phyloP scores from a whole-genome alignment of 2,888 invertebrate species.

The Bruchidius siliquastri region DNA sequence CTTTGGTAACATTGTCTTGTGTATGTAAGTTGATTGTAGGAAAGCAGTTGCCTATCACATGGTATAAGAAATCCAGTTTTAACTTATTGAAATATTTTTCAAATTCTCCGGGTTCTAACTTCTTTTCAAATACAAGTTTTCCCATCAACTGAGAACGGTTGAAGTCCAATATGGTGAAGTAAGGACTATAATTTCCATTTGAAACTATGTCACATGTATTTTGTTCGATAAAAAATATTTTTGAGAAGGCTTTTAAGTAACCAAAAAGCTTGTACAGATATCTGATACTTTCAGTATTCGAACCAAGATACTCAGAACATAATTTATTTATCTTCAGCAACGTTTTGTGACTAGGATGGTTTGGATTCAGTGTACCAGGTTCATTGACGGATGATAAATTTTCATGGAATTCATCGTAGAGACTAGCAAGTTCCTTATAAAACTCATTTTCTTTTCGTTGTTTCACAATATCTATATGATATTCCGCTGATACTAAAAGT shows the following conservation, averaged over 20 bases:
- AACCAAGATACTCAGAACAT: constrained; percentile 33
- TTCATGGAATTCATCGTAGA: constrained; percentile 49
- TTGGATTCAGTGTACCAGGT: constrained; percentile 47
- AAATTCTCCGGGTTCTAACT: constrained; percentile 62
- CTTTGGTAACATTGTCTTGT: constrained; percentile 48
- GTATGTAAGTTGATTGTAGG: constrained; percentile 57
- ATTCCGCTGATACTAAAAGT: constrained; percentile 33
- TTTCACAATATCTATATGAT: constrained; percentile 28
- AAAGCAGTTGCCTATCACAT: constrained; percentile 67
- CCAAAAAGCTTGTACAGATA: constrained; percentile 56
- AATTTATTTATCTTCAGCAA: constrained; percentile 53
- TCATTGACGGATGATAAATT: constrained; percentile 26
- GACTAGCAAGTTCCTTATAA: constrained; percentile 42
- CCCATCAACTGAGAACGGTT: constrained; percentile 60
- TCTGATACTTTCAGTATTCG: constrained; percentile 18
- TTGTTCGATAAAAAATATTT: constrained; percentile 43
- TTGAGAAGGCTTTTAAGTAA: constrained; percentile 56
- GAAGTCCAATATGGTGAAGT: constrained; percentile 53
- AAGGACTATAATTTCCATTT: constrained; percentile 41
- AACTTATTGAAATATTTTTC: constrained; percentile 65
- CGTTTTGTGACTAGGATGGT: constrained; percentile 52
- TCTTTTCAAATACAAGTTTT: constrained; percentile 62
- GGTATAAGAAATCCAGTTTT: constrained; percentile 70
- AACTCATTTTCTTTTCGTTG: constrained; percentile 30
- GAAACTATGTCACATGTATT: constrained; percentile 39